Percentiles rank a stretch among this genome's conserved stretches.
Evolutionary conservation across 2,113 vertebrate species (phyloP).

Genomic region (Micronycteris hirsuta): DNA sequence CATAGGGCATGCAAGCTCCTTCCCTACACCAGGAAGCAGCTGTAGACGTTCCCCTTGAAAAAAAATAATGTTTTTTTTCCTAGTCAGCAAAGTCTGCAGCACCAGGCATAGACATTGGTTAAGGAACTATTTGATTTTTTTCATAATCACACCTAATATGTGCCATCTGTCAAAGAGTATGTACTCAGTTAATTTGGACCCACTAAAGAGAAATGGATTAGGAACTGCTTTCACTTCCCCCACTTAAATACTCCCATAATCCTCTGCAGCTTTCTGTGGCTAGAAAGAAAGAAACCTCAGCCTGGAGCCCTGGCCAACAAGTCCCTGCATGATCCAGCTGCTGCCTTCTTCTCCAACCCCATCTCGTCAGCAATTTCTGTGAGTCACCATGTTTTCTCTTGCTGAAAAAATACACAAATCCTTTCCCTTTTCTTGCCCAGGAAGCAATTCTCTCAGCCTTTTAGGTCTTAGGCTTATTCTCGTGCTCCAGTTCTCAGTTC

Average conservation of each 20-base stretch:
- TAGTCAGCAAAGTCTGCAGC: not conserved
- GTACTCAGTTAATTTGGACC: not conserved
- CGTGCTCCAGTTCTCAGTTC: not conserved
- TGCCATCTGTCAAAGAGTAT: not conserved
- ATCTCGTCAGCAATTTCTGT: rapidly evolving
- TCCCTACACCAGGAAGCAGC: not conserved
- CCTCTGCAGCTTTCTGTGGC: not conserved
- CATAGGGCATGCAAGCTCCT: not conserved
- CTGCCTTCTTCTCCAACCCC: rapidly evolving
- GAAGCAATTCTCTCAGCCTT: not conserved
- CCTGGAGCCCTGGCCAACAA: not conserved
- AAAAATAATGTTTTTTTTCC: not conserved
- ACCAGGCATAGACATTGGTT: not conserved
- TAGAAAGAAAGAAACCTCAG: not conserved
- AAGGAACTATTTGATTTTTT: not conserved
- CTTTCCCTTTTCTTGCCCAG: not conserved
- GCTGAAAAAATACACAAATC: not conserved
- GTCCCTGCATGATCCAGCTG: not conserved
- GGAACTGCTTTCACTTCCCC: not conserved
- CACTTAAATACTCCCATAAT: not conserved
- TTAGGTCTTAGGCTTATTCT: not conserved
- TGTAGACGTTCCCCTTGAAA: not conserved
- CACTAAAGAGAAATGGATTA: not conserved
- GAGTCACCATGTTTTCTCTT: not conserved
- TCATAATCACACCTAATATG: not conserved